Conservation (phyloP, 2,113 vertebrate species). For the Phyllostomus hastatus region DNA sequence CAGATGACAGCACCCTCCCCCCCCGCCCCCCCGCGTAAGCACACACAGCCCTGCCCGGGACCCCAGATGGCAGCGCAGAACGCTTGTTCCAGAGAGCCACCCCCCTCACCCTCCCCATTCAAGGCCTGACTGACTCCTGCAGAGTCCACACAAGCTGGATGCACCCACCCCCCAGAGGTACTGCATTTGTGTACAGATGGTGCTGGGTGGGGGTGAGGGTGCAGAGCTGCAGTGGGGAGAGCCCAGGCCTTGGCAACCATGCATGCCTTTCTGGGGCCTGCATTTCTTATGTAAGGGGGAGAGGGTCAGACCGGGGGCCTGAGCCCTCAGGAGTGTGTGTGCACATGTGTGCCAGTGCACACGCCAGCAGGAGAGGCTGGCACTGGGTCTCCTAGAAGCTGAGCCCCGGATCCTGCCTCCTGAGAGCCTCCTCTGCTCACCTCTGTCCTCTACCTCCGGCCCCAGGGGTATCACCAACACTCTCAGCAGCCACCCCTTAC, state of each 20-base stretch:
- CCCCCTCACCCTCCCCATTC: background rate
- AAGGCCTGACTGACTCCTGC: background rate
- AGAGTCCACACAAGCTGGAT: background rate
- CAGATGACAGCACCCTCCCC: background rate
- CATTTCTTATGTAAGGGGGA: background rate
- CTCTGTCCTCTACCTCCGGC: background rate
- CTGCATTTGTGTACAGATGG: background rate
- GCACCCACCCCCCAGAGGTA: background rate
- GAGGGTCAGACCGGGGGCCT: accelerated
- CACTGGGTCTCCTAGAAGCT: background rate
- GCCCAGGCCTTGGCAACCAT: background rate
- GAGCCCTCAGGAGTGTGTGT: no score
- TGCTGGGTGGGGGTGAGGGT: background rate
- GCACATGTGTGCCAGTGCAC: accelerated
- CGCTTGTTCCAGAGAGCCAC: accelerated
- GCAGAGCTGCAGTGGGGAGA: background rate
- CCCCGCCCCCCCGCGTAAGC: background rate
- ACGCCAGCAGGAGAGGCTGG: background rate
- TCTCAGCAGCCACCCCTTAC: background rate
- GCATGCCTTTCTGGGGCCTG: background rate
- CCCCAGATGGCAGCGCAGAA: background rate
- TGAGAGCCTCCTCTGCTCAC: background rate
- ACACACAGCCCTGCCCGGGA: accelerated
- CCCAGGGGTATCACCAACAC: background rate
- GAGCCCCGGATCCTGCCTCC: background rate